Base-by-base conservation (phyloP, 2,797 vertebrate species). In the Darevskia mixta region DNA sequence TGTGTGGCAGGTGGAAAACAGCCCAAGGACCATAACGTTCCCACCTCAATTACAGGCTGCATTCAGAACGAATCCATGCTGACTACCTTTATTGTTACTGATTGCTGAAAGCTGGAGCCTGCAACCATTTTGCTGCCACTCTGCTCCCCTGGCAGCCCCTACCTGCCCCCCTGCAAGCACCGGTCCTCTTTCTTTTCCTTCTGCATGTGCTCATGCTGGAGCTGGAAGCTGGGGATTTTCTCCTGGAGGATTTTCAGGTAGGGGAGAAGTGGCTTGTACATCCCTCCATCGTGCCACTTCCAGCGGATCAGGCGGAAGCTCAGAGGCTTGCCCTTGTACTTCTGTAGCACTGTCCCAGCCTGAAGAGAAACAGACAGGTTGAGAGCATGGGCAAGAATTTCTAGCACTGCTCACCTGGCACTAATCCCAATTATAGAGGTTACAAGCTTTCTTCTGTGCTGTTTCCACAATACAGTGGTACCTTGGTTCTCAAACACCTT, bases 151-250 rank as follows among this genome's bases (percentile, higher is more conserved):
- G 35, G 41, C 35, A 6, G 7, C 72, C 27, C 55, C 58, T 92
- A 91, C 97, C 98, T 97, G 93, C 96, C 97, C 5, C 98, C 97
- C 91, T 95, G 97, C 88, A 98, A 94, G 82, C 94, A 96, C 87
- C 83, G 91, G 0, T 94, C 96, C 1, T 96, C 82, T 45, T 61
- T 83, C 55, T 86, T 2, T 0, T 18, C 13, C 64, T 84, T 76
- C 83, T 0, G 8, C 55, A 8, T n/a, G 72, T 88, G 88, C 4
- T 95, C 87, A 2, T 1, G 83, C 86, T 93, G 95, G 0, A 97
- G 95, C 88, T 96, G 96, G 89, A 98, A 96, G 0, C 43, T 75
- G 20, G 97, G 97, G 85, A 97, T 97, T 91, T 98, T 97, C 67
- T 94, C 95, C 95, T 93, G 96, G 88, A 98, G 95, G 23, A 92